phyloP scores from a whole-genome alignment of 2,888 invertebrate genomes.

The Eupithecia abbreviata region DNA sequence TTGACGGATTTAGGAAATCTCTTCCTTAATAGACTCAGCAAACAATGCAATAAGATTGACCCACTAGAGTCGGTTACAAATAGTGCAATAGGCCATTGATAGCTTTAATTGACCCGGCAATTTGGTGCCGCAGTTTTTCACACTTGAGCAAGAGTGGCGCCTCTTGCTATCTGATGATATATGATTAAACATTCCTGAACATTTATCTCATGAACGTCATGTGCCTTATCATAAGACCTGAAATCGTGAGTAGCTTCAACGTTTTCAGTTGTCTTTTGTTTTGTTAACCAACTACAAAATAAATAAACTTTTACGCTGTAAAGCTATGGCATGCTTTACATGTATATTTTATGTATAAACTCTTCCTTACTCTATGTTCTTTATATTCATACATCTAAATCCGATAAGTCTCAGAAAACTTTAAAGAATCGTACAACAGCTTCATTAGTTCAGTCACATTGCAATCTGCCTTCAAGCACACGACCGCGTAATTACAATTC shows the following conservation, averaged over 20 bases:
- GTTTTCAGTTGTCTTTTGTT: not conserved
- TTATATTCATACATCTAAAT: not conserved
- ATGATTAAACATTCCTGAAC: constrained; percentile 28
- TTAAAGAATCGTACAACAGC: not conserved
- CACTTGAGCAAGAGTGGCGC: constrained; percentile 35
- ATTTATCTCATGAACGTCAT: constrained; percentile 13
- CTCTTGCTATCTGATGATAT: constrained; percentile 23
- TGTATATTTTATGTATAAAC: not conserved
- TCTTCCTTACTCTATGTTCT: not conserved
- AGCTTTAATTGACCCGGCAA: constrained; percentile 31
- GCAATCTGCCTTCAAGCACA: not conserved
- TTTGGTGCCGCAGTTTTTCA: constrained; percentile 30
- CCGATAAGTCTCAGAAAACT: not conserved
- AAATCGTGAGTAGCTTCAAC: not conserved
- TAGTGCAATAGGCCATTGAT: constrained; percentile 26
- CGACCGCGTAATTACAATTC: constrained; percentile 23
- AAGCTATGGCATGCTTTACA: not conserved
- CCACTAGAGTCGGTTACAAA: constrained; percentile 22
- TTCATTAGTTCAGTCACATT: not conserved
- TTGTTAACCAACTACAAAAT: not conserved
- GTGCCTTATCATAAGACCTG: constrained; percentile 8
- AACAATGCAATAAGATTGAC: constrained; percentile 20
- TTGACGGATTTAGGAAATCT: constrained; percentile 19
- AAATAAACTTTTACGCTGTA: not conserved
- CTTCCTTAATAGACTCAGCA: constrained; percentile 12